Base-by-base conservation (phyloP, 2,888 invertebrate species). In the Chorisops tibialis region DNA sequence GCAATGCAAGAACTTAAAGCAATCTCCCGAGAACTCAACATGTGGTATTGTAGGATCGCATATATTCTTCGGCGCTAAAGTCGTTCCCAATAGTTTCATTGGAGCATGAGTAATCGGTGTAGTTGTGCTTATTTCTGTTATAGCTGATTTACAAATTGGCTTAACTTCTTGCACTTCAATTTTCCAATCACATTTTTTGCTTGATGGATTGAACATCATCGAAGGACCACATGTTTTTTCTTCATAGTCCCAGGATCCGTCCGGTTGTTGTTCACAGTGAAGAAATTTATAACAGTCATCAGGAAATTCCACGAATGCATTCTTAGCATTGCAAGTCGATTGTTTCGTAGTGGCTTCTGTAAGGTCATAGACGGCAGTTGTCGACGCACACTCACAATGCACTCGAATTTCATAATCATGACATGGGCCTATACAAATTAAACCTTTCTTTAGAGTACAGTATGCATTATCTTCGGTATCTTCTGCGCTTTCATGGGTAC, bases 381-480 rank as follows among this genome's bases (percentile, higher is more conserved):
- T 18, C 19, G 21, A 22, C 4, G 14, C 77, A 72, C 89, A 89
- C 59, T 80, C 75, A 72, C 93, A 93, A 41, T 84, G 80, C 1
- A 92, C 87, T 30, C 89, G 82, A 51, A 93, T 86, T 78, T 94
- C 93, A 72, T 93, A 93, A 79, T 94, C 93, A 1, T 85, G 82
- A 69, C 94, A 94, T 11, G 74, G 71, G 59, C 83, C 83, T 45
- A 75, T 78, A 72, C 93, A 93, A 4, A 85, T 75, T 0, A 93
- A 79, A 0, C 93, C 93, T 12, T 81, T 80, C 67, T 88, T 85
- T 62, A 91, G 73, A 67, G 86, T 87, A 73, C 94, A 94, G 68
- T 87, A 86, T 0, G 87, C 89, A 71, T 89, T 83, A 59, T 91
- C 82, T 0, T 87, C 87, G 9, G 88, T 87, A 59, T 86, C 83